Base-by-base conservation (phyloP, 1,140 invertebrate genomes). In the Drosophila littoralis region DNA sequence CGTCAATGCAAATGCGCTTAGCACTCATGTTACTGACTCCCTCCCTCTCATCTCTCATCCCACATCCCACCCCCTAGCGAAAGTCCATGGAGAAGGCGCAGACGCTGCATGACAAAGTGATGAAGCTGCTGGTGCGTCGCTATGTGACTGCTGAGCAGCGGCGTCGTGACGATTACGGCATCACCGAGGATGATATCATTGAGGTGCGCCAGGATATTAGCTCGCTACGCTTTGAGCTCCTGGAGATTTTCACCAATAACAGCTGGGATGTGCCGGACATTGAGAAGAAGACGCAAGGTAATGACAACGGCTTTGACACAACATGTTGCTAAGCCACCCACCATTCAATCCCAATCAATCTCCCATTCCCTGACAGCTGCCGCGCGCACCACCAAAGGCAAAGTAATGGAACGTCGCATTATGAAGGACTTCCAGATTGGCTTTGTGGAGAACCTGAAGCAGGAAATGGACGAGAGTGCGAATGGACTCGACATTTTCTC, bases 191-290 rank as follows among this genome's bases (percentile, higher is more conserved):
- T 92, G 98, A 99, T 91, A 96, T 99, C 42, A 98, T 98, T 94
- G 98, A 99, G 93, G 97, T 99, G 71, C 95, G 98, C 84, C 98
- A 98, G 74, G 97, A 98, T 88, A 98, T 99, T 72, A 97, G 96
- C 8, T 96, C 96, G 1, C 93, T 98, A 28, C 94, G 96, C 43
- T 97, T 96, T 91, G 97, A 99, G 86, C 93, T 98, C 8, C 95
- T 98, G 57, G 97, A 98, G 85, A 98, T 98, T 75, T 94, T 98
- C 2, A 93, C 94, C 52, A 95, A 95, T 50, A 97, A 97, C 83
- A 96, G 96, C 15, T 97, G 97, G 96, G 94, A 95, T 79, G 96
- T 96, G 1, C 96, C 96, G 0, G 93, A 94, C 36, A 86, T 96
- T 38, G 95, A 95, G 51, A 93, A 91, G 66, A 94, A 80, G 92